Percentiles rank a stretch among this genome's conserved stretches.
These are phyloP conservation scores for Ashinkailepas kermadecensis DNA, from an alignment of 2,888 invertebrate genomes.

Conservation along the genomic window DNA sequence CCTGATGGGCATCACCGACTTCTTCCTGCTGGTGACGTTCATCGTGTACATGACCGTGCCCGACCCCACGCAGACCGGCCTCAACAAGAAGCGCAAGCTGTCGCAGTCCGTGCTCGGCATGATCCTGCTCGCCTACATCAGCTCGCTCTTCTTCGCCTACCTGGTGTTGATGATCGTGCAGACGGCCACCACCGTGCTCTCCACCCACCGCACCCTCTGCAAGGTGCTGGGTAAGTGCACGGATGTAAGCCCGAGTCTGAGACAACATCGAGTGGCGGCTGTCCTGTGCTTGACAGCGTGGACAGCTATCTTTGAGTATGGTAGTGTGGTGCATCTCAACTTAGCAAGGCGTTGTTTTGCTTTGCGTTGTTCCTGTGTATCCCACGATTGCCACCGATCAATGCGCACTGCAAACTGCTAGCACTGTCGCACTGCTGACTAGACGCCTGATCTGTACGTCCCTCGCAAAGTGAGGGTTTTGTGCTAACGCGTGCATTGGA, in stretches of 20 bases:
- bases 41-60: constrained; percentile 34
- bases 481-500: too few relatives aligned
- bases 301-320: too few relatives aligned
- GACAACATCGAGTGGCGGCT: background rate
- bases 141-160: constrained; percentile 33
- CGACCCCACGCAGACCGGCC: constrained; percentile 33
- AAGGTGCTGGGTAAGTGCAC: background rate
- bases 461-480: too few relatives aligned
- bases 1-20: constrained; percentile 32
- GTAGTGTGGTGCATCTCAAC: too few relatives aligned
- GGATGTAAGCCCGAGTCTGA: background rate
- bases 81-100: constrained; percentile 34
- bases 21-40: constrained; percentile 34
- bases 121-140: constrained; percentile 33
- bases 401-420: too few relatives aligned
- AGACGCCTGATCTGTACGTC: too few relatives aligned
- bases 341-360: too few relatives aligned
- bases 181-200: constrained; percentile 25
- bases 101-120: constrained; percentile 33
- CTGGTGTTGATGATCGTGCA: constrained; percentile 34
- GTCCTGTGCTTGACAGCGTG: too few relatives aligned
- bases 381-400: too few relatives aligned
- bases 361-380: too few relatives aligned
- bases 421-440: too few relatives aligned
- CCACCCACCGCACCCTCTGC: background rate